Conservation (phyloP, 2,797 vertebrate species). For the Xenentodon cancila region DNA sequence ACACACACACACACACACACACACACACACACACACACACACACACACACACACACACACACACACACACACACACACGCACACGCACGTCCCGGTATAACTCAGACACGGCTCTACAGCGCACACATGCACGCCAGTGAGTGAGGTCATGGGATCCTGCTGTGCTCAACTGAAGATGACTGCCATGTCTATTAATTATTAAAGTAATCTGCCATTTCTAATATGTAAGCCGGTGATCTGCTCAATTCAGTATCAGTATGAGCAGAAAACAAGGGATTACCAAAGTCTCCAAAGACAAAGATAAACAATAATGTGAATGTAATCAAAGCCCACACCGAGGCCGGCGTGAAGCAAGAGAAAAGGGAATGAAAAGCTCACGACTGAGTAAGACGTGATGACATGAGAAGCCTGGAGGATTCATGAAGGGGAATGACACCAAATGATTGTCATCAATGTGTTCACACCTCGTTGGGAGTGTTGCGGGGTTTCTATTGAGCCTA, state of each 20-base stretch:
- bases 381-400: constrained; percentile 7
- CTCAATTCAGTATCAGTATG: not conserved
- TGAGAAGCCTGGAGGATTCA: constrained; percentile 39
- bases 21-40: not conserved
- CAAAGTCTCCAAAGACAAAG: not conserved
- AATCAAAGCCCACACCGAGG: constrained; percentile 6
- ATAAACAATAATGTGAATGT: not conserved
- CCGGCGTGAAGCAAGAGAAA: constrained; percentile 4
- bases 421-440: constrained; percentile 45
- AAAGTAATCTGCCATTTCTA: not conserved
- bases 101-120: constrained; percentile 1
- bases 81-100: no score
- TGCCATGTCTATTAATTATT: not conserved
- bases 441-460: constrained; percentile 49
- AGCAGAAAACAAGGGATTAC: no score
- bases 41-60: constrained; percentile 16
- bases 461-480: constrained; percentile 26
- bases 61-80: no score
- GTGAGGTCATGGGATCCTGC: constrained; percentile 5
- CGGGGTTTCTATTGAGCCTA: no score
- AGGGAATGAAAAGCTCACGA: constrained; percentile 1
- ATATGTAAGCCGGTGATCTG: constrained; percentile 3
- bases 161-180: not conserved
- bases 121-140: not conserved
- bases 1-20: constrained; percentile 12